phyloP scores from a whole-genome alignment of 2,797 vertebrate species.

The Rhodeus uyekii region DNA sequence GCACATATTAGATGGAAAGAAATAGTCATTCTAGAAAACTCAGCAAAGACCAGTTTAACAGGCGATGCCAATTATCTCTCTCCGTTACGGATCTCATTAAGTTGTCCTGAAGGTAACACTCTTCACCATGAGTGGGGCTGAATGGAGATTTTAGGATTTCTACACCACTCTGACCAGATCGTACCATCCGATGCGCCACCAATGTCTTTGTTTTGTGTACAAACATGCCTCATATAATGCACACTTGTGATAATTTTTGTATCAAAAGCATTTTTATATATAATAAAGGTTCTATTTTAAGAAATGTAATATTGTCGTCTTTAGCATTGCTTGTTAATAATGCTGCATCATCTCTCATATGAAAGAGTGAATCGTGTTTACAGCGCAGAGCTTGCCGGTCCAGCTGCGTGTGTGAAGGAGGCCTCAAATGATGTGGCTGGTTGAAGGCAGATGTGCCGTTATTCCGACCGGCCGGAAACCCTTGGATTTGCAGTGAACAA shows the following conservation, averaged over 20 bases:
- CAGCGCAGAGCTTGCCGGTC: no score
- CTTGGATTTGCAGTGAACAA: not conserved
- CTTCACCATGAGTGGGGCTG: conserved; percentile 24
- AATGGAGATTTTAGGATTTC: conserved; percentile 28
- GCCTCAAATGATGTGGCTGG: not conserved
- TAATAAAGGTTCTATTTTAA: conserved; percentile 84
- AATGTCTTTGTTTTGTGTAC: conserved; percentile 63
- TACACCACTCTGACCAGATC: conserved; percentile 2
- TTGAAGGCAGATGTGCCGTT: not conserved
- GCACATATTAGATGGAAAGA: not conserved
- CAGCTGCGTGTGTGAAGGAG: not conserved
- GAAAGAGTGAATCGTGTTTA: no score
- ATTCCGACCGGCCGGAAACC: not conserved
- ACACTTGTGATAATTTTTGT: conserved; percentile 76
- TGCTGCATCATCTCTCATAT: not conserved
- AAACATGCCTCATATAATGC: conserved; percentile 74
- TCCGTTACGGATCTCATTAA: not conserved
- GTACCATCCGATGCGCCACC: conserved; percentile 33
- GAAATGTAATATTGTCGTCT: conserved; percentile 43
- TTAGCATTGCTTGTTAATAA: not conserved
- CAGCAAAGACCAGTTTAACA: not conserved
- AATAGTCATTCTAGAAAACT: not conserved
- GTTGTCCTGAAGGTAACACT: not conserved
- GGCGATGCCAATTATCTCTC: not conserved
- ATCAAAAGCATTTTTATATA: conserved; percentile 83